These are phyloP conservation scores for Elegia similella DNA, from an alignment of 2,888 invertebrate species.

Conservation along the genomic window DNA sequence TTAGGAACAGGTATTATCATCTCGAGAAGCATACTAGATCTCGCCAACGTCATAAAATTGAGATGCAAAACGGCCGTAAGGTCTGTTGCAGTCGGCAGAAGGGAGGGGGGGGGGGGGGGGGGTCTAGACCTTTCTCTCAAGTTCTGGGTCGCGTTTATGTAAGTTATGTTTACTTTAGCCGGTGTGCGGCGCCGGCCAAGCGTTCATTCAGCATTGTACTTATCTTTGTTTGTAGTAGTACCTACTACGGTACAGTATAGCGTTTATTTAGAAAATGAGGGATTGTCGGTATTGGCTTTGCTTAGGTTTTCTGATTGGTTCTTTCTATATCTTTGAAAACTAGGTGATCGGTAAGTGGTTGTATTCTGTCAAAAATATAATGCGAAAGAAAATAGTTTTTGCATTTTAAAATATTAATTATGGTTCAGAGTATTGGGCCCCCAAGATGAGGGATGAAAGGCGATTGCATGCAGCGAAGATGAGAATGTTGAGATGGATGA, in stretches of 20 bases:
- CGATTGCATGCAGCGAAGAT: too few relatives aligned
- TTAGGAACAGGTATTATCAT: constrained; percentile 25
- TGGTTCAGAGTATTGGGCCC: too few relatives aligned
- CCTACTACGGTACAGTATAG: background rate
- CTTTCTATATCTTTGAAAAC: too few relatives aligned
- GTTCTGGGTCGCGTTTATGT: constrained; percentile 76
- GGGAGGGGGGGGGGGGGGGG: constrained; percentile 22
- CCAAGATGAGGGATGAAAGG: too few relatives aligned
- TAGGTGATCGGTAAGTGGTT: too few relatives aligned
- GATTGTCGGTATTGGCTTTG: too few relatives aligned
- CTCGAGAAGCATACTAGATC: constrained; percentile 32
- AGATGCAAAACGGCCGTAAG: constrained; percentile 44
- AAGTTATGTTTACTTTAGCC: constrained; percentile 48
- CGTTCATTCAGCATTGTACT: background rate
- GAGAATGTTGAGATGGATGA: too few relatives aligned
- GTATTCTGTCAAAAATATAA: too few relatives aligned
- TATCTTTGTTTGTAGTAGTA: background rate
- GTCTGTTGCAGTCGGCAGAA: constrained; percentile 22
- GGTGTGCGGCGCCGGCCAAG: background rate
- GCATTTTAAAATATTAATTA: too few relatives aligned
- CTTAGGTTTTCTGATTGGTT: too few relatives aligned
- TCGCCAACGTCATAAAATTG: constrained; percentile 47
- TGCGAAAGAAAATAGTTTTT: too few relatives aligned
- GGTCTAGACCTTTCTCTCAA: constrained; percentile 75
- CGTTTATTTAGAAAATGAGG: too few relatives aligned